phyloP scores from a whole-genome alignment of 2,113 vertebrate species.

The Oenanthe oenanthe region DNA sequence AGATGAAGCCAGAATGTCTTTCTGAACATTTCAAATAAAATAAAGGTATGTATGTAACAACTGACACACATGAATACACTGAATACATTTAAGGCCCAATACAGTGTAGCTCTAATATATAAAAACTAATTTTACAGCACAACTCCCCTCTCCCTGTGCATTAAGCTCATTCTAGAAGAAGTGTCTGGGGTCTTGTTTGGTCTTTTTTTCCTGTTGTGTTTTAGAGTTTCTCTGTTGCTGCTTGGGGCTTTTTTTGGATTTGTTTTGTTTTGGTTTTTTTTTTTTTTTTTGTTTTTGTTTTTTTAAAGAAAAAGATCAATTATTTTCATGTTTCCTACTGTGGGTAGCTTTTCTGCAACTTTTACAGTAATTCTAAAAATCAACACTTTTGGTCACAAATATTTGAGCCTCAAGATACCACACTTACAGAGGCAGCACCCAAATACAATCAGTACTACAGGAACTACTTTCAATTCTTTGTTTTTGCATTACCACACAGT shows the following conservation, averaged over 20 bases:
- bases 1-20: neutral
- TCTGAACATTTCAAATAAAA: neutral
- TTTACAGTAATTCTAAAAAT: neutral
- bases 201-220: neutral
- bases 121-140: neutral
- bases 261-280: too few species aligned
- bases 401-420: neutral
- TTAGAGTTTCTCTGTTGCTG: neutral
- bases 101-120: neutral
- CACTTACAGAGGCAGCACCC: neutral
- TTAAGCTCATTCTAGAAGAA: neutral
- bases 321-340: neutral
- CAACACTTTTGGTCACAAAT: neutral
- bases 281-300: too few species aligned
- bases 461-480: neutral
- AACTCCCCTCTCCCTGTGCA: neutral
- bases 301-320: accelerated
- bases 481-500: neutral
- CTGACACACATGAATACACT: neutral
- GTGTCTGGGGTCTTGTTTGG: neutral
- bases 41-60: neutral
- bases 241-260: neutral
- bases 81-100: neutral
- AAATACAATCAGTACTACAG: neutral
- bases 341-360: neutral